phyloP scores from a whole-genome alignment of 30 jellyfish, hydroid and myxozoan genomes.

The Aurelia aurita region DNA sequence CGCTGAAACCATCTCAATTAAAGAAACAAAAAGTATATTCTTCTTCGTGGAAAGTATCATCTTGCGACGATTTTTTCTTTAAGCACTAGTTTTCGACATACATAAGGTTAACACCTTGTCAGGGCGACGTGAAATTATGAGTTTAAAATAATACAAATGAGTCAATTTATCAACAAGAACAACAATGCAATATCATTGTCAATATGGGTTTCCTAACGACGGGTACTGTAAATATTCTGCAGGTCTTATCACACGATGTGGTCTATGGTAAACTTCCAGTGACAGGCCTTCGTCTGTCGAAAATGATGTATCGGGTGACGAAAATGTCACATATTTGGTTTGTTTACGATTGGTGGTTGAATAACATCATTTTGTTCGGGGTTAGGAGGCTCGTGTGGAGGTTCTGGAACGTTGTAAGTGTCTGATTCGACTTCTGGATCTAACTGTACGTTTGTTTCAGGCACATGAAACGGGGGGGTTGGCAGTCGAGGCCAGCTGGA shows the following conservation, averaged over 20 bases:
- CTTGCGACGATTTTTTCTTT: neutral
- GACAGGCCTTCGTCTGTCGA: slow-evolving; percentile 11
- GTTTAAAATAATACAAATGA: neutral
- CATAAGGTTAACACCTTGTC: neutral
- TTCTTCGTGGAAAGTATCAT: neutral
- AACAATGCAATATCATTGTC: neutral
- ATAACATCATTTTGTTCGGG: slow-evolving; percentile 12
- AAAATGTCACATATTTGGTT: neutral
- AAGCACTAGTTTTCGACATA: neutral
- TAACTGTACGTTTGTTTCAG: neutral
- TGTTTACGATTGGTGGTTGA: neutral
- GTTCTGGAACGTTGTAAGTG: slow-evolving; percentile 9
- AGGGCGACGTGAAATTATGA: neutral
- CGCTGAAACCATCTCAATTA: neutral
- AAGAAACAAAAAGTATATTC: neutral
- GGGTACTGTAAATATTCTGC: too few relatives aligned
- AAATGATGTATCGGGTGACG: slow-evolving; percentile 1
- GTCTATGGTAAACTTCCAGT: slow-evolving; percentile 11
- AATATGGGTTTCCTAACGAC: too few relatives aligned
- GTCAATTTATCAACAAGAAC: neutral
- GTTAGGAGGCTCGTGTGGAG: slow-evolving; percentile 1
- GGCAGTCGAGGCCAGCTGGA: slow-evolving; percentile 37
- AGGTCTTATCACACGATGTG: too few relatives aligned
- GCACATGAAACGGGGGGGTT: slow-evolving; percentile 15
- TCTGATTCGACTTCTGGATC: neutral